Evolutionary conservation across 2,113 vertebrate species (phyloP).

Genomic region (Danio rerio): DNA sequence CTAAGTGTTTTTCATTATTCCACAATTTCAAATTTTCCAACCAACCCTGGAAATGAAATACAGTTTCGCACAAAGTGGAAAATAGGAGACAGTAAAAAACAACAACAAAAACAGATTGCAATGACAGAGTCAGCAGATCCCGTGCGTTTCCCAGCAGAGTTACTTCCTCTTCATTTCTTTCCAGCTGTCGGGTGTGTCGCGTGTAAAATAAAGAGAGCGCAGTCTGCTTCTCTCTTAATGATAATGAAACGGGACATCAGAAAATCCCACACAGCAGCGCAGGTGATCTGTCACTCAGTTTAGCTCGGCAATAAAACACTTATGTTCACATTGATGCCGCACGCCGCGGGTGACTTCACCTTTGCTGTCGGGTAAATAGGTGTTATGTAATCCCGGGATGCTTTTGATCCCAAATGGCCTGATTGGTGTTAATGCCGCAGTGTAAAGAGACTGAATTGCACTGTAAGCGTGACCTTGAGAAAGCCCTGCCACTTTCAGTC

Average conservation of each 20-base stretch:
- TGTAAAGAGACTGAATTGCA: background rate
- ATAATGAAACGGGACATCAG: constrained; percentile 74
- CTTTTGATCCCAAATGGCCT: background rate
- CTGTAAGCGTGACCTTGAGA: constrained; percentile 3
- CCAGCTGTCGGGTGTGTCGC: constrained; percentile 67
- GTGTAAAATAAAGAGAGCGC: constrained; percentile 26
- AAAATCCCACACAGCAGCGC: constrained; percentile 40
- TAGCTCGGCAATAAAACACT: constrained; percentile 65
- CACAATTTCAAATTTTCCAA: too few relatives aligned
- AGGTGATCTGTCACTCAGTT: constrained; percentile 46
- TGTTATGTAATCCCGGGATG: constrained; percentile 11
- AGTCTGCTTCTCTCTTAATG: constrained; percentile 66
- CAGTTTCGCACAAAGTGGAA: constrained; percentile 42
- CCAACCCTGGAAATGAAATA: constrained; percentile 60
- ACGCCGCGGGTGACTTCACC: constrained; percentile 37
- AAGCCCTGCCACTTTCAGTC: background rate
- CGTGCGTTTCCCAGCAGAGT: constrained; percentile 61
- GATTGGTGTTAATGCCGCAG: constrained; percentile 15
- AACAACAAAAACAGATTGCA: constrained; percentile 47
- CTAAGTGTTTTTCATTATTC: too few relatives aligned
- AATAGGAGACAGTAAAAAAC: constrained; percentile 53
- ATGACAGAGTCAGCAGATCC: constrained; percentile 69
- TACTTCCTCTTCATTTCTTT: constrained; percentile 77
- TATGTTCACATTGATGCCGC: constrained; percentile 46
- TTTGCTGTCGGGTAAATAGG: constrained; percentile 1